Percentiles rank a stretch among this genome's conserved stretches.
phyloP scores from a whole-genome alignment of 2,113 vertebrate genomes.

The Sebastes fasciatus region DNA sequence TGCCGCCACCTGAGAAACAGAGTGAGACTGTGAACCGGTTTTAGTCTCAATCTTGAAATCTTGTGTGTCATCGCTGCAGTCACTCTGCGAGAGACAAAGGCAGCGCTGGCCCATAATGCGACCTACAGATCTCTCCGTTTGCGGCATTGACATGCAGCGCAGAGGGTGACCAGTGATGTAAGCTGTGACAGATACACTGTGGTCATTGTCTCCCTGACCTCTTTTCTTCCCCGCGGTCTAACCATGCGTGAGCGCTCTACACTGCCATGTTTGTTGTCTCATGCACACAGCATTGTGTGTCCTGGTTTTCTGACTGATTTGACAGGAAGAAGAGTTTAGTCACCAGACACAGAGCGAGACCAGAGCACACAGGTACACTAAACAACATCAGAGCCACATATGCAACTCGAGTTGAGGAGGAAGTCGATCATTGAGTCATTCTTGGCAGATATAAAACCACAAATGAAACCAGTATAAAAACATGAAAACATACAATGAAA shows the following conservation, averaged over 20 bases:
- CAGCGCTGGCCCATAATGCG: slow-evolving; percentile 36
- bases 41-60: slow-evolving; percentile 32
- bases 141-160: slow-evolving; percentile 51
- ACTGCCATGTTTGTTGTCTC: slow-evolving; percentile 64
- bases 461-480: neutral
- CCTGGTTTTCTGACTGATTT: slow-evolving; percentile 53
- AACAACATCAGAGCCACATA: neutral
- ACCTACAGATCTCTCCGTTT: slow-evolving; percentile 37
- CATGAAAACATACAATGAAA: neutral
- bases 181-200: slow-evolving; percentile 72
- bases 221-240: slow-evolving; percentile 55
- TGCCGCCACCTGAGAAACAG: slow-evolving; percentile 54
- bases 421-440: neutral
- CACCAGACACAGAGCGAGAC: slow-evolving; percentile 19
- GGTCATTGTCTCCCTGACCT: slow-evolving; percentile 74
- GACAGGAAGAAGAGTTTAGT: slow-evolving; percentile 51
- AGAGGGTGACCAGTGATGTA: slow-evolving; percentile 69
- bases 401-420: neutral
- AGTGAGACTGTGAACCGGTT: slow-evolving; percentile 36
- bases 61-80: slow-evolving; percentile 31
- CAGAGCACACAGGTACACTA: slow-evolving; percentile 30
- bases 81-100: slow-evolving; percentile 13
- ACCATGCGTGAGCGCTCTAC: slow-evolving; percentile 63
- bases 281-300: slow-evolving; percentile 15
- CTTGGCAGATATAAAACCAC: neutral